A percentile compares a stretch with the other conserved stretches of the same genome.
phyloP scores from a whole-genome alignment of 2,113 vertebrate species.

The Aix galericulata region DNA sequence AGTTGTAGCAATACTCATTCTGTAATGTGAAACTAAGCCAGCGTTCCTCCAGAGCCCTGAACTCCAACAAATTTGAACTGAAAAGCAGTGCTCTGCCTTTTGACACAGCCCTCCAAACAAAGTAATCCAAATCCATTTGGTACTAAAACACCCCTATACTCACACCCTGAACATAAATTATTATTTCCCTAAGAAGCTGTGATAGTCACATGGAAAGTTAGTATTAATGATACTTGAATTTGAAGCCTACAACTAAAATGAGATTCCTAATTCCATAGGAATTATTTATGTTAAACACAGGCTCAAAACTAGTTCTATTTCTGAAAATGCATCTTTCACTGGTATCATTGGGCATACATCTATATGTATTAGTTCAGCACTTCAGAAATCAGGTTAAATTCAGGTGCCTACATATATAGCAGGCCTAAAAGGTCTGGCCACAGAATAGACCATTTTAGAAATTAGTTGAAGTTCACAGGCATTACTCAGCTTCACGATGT shows the following conservation, averaged over 20 bases:
- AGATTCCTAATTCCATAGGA: not conserved
- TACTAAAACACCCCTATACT: not conserved
- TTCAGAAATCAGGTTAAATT: not conserved
- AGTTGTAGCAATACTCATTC: not conserved
- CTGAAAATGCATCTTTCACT: not conserved
- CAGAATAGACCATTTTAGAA: not conserved
- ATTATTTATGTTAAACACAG: not conserved
- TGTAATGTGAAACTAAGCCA: not conserved
- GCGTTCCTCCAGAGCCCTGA: not conserved
- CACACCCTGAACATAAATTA: not conserved
- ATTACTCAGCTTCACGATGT: not conserved
- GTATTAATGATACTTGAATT: not conserved
- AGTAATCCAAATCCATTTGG: not conserved
- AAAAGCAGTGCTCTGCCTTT: not conserved
- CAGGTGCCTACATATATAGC: not conserved
- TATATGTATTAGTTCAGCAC: fast-evolving
- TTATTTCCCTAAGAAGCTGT: not conserved
- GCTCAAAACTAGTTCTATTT: not conserved
- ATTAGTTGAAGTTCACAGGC: not conserved
- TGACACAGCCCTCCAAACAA: not conserved
- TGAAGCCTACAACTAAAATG: not conserved
- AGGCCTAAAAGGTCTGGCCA: not conserved
- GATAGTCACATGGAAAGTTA: not conserved
- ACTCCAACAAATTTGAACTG: not conserved
- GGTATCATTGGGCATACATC: not conserved